Evolutionary conservation across 2,888 invertebrate species (phyloP).

Genomic region (Cheilosia pagana): DNA sequence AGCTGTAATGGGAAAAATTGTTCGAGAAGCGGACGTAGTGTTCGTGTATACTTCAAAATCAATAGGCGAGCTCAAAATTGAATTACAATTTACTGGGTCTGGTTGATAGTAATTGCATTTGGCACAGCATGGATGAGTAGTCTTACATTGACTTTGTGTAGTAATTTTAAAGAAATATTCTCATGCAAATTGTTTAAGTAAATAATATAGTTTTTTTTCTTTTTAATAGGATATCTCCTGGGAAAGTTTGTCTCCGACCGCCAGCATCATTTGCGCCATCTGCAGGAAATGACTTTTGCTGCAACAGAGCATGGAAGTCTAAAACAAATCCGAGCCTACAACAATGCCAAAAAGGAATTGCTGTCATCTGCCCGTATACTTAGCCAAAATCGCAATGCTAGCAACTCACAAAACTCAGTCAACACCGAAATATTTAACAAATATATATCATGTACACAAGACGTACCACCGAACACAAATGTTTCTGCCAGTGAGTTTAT

Average conservation of each 20-base stretch:
- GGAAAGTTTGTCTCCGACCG: conserved; percentile 83
- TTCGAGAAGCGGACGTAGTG: conserved; percentile 41
- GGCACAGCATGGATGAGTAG: neutral
- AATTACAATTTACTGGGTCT: conserved; percentile 33
- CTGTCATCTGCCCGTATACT: conserved; percentile 79
- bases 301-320: conserved; percentile 80
- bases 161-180: no score
- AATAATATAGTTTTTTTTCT: neutral
- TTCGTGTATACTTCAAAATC: conserved; percentile 41
- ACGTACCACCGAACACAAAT: conserved; percentile 81
- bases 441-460: conserved; percentile 82
- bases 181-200: neutral
- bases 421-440: conserved; percentile 82
- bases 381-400: conserved; percentile 79
- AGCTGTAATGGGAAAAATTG: conserved; percentile 18
- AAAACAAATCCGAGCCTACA: conserved; percentile 81
- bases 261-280: conserved; percentile 79
- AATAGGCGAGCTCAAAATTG: conserved; percentile 47
- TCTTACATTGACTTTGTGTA: neutral
- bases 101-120: conserved; percentile 40
- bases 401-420: conserved; percentile 80
- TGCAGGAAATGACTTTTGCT: conserved; percentile 78
- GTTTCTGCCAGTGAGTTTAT: conserved; percentile 81
- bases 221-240: conserved; percentile 81
- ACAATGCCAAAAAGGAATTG: conserved; percentile 80